Evolutionary conservation across 2,797 vertebrate genomes (phyloP), one percentile per base, ranked within the genome.

Genomic region (Adelosebastes latens): DNA sequence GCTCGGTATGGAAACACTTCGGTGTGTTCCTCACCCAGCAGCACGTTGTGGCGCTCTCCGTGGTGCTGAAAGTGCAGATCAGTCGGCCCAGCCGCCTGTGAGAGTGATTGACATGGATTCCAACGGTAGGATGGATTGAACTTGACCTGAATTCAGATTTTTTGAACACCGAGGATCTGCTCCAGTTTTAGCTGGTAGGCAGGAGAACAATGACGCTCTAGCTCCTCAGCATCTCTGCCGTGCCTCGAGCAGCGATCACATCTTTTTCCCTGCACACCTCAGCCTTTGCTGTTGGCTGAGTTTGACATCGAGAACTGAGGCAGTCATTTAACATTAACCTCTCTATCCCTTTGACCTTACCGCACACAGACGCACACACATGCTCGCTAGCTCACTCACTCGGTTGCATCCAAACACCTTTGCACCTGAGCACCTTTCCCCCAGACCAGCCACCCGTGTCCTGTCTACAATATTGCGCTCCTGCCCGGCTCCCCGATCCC

Each of bases 31-130:
- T 91, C 82, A 79, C 53, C 55, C n/a, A 80, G 75, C 78, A 74
- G 42, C 24, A 42, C 49, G 39, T 69, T 52, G 34, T 36, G 83
- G 75, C 11, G 83, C 92, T 95, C 82, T 95, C 94, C 90, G 1
- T 90, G 94, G 94, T 94, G 63, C 94, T 95, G 93, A 95, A 94
- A 87, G 83, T 80, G 83, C 83, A 89, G 84, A 85, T 91, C 83
- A 82, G 80, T 84, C 80, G 76, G 69, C 79, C 79, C 66, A 11
- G 55, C 82, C 79, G 80, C 63, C 78, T 71, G 31, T 32, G 75
- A 81, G 79, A 82, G 60, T 84, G 88, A 91, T 55, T 91, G 89
- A 92, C 90, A 88, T 64, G 76, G 87, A 89, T 88, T 82, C 77
- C 59, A 90, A 89, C 59, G 58, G 68, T 69, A 72, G 81, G 68